A percentile compares a stretch with the other conserved stretches of the same genome.
These are phyloP conservation scores for Clarias laeviceps DNA, from an alignment of 2,797 vertebrate genomes.

Conservation along the genomic window DNA sequence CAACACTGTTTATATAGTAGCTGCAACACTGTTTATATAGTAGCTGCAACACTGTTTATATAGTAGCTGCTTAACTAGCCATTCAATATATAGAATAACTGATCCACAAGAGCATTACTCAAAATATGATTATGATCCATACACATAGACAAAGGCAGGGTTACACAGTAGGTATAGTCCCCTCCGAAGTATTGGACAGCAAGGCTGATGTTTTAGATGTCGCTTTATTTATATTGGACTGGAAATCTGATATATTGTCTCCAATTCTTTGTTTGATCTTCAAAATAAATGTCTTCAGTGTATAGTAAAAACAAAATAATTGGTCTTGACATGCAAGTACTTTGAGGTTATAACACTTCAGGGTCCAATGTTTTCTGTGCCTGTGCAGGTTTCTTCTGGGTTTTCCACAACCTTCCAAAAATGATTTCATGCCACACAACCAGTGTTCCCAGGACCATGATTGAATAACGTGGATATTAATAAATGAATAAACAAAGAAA, in stretches of 20 bases:
- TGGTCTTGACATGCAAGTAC: neutral
- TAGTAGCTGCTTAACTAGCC: too few relatives aligned
- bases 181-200: too few relatives aligned
- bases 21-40: too few relatives aligned
- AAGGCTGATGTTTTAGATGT: too few relatives aligned
- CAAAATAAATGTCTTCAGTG: neutral
- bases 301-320: neutral
- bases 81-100: too few relatives aligned
- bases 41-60: too few relatives aligned
- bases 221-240: too few relatives aligned
- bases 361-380: neutral
- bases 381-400: neutral
- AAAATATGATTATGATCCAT: too few relatives aligned
- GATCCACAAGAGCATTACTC: too few relatives aligned
- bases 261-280: neutral
- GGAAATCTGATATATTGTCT: neutral
- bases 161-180: too few relatives aligned
- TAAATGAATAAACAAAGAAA: neutral
- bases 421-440: neutral
- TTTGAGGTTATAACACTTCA: neutral
- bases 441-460: neutral
- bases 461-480: neutral
- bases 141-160: too few relatives aligned
- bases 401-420: neutral
- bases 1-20: too few relatives aligned